Conservation (phyloP, 2,888 invertebrate genomes). For the Melikaiella ostensackeni region DNA sequence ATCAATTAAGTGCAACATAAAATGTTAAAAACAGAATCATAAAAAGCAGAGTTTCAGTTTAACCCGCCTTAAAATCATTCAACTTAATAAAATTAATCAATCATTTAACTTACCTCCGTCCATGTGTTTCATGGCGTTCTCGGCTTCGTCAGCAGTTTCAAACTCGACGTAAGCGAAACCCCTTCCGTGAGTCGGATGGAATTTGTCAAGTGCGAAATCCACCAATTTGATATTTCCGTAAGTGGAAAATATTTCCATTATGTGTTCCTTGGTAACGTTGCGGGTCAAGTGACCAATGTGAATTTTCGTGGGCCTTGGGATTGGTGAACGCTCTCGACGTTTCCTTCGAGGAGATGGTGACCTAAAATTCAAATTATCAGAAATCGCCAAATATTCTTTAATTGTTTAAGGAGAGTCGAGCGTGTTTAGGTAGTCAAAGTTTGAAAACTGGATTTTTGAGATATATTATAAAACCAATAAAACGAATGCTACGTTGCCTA, state of each 20-base stretch:
- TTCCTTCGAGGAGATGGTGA: slow-evolving; percentile 84
- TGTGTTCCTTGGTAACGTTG: slow-evolving; percentile 94
- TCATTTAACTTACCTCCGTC: slow-evolving; percentile 87
- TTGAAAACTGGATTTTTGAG: no score
- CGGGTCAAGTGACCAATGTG: slow-evolving; percentile 95
- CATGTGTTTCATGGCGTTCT: slow-evolving; percentile 99
- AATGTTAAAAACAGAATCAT: no score
- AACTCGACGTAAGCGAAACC: slow-evolving; percentile 98
- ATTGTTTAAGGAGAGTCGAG: not conserved
- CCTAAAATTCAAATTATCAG: slow-evolving; percentile 68
- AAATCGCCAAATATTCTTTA: not conserved
- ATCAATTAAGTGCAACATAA: no score
- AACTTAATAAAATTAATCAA: no score
- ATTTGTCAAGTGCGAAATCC: slow-evolving; percentile 93
- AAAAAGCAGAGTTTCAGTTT: no score
- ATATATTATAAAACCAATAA: no score
- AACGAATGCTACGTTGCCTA: no score
- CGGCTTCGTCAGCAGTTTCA: slow-evolving; percentile 95
- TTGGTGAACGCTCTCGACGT: slow-evolving; percentile 90
- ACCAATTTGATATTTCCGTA: slow-evolving; percentile 92
- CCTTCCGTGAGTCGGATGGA: slow-evolving; percentile 92
- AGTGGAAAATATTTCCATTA: slow-evolving; percentile 93
- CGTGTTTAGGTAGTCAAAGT: no score
- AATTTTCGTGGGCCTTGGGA: slow-evolving; percentile 94
- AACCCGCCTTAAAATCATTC: no score